These are phyloP conservation scores for Oreortyx pictus DNA, from an alignment of 2,797 vertebrate genomes.

Conservation along the genomic window DNA sequence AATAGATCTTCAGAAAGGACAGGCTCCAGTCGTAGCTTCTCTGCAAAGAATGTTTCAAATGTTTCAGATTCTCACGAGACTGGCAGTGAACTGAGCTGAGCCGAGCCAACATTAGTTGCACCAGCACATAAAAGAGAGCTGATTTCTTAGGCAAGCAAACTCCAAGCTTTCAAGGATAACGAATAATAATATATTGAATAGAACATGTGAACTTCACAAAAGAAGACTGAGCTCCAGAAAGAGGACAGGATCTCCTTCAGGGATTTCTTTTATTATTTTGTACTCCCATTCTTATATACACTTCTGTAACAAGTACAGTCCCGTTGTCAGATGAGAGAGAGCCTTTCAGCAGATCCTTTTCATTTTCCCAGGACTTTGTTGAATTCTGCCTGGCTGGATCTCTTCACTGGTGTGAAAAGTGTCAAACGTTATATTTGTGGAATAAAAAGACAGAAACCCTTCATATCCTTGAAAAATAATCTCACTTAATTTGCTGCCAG, in stretches of 20 bases:
- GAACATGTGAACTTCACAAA: neutral
- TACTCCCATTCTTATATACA: neutral
- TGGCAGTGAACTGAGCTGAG: neutral
- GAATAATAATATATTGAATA: neutral
- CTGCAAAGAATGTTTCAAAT: neutral
- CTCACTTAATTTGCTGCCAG: neutral
- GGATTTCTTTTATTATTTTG: neutral
- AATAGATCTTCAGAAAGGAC: neutral
- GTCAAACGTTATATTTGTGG: neutral
- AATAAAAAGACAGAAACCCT: neutral
- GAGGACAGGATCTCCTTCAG: neutral
- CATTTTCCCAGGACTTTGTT: neutral
- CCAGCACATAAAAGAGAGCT: neutral
- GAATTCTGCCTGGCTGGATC: neutral
- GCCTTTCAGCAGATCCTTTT: neutral
- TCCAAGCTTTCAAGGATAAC: neutral
- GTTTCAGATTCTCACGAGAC: neutral
- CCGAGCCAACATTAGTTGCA: neutral
- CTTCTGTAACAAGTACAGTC: neutral
- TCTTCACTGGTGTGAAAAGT: neutral
- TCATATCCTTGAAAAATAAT: neutral
- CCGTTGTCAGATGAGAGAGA: neutral
- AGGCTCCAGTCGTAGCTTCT: neutral
- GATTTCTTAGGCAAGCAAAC: neutral
- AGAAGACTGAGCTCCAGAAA: neutral